Base-by-base conservation (phyloP, 2,888 invertebrate species). In the Chorisops tibialis region DNA sequence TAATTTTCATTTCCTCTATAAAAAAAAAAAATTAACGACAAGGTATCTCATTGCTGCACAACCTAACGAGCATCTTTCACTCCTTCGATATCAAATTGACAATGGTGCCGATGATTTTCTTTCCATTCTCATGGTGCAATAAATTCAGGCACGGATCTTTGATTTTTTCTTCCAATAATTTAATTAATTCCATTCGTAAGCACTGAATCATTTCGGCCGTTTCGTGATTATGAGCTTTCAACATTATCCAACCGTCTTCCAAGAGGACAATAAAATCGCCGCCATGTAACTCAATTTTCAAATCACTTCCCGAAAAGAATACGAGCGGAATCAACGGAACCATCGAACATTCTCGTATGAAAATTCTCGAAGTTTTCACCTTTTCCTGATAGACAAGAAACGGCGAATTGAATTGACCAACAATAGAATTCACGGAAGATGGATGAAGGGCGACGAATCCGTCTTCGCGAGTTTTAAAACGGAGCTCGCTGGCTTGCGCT, bases 321-420 rank as follows among this genome's bases (percentile, higher is more conserved):
- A 91, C 85, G 37, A 92, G 74, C 0, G 91, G 85, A 63, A 91
- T 73, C 66, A 87, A 82, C 0, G 90, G 88, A 41, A 91, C 85
- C 88, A 91, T 88, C 0, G 90, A 88, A 68, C 89, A 87, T 71
- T 91, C 91, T 41, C 89, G 80, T 19, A 92, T 88, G 71, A 87
- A 92, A 35, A 92, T 86, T 69, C 85, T 82, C 3, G 87, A 87
- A 0, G 92, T 92, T 73, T 88, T 88, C 18, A 91, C 85, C 75
- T 92, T 92, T 74, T 92, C 92, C 72, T 91, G 91, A 71, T 86
- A 92, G 21, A 91, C 87, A 43, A 92, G 74, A 71, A 88, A 92
- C 0, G 91, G 90, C 70, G 89, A 88, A 7, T 83, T 79, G 72
- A 85, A 92, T 70, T 84, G 79, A 0, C 83, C 83, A 0, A 85